Evolutionary conservation across 2,797 vertebrate species (phyloP), one percentile per base, ranked within the genome.

Genomic region (Adelosebastes latens): DNA sequence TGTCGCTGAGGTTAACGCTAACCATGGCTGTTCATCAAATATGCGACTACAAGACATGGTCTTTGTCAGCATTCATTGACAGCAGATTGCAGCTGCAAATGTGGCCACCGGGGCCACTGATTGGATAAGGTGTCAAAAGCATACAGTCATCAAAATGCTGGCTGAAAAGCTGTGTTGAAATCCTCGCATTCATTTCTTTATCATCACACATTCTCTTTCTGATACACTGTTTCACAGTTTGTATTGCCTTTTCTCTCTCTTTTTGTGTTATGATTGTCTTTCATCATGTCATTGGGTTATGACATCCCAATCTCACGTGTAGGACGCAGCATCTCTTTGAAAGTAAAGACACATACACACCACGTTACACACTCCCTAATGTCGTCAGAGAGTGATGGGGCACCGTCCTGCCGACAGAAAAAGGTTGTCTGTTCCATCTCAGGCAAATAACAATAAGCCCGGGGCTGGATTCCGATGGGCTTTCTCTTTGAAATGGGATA

Each of bases 401-500:
- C 93, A 91, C 90, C 77, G n/a, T 90, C 84, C 90, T 86, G 92
- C 90, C 81, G 88, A 93, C 93, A 90, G 89, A 93, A 94, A 31
- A 93, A 90, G 87, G 88, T 92, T 78, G 83, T 90, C 92, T 93
- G 94, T 93, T 95, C 94, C 93, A 94, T 95, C 94, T 94, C 93
- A 94, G 91, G 89, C 92, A 93, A 94, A 94, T 92, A 94, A 94
- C 93, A 95, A 95, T 94, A 95, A 94, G 91, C 93, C 94, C 4
- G 65, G 91, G 91, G 86, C 89, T 77, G 85, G 87, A 94, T 95
- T 94, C 94, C 91, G 78, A 63, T 72, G 87, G 90, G 92, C 93
- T 94, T 92, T 92, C 92, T 92, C 94, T 95, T 96, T 96, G 96
- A 96, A 96, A 96, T 95, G 94, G 88, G 96, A 96, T 94, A 94